These are phyloP conservation scores for Drosophila sp. DNA, from an alignment of 1,140 invertebrate species.

Conservation along the genomic window DNA sequence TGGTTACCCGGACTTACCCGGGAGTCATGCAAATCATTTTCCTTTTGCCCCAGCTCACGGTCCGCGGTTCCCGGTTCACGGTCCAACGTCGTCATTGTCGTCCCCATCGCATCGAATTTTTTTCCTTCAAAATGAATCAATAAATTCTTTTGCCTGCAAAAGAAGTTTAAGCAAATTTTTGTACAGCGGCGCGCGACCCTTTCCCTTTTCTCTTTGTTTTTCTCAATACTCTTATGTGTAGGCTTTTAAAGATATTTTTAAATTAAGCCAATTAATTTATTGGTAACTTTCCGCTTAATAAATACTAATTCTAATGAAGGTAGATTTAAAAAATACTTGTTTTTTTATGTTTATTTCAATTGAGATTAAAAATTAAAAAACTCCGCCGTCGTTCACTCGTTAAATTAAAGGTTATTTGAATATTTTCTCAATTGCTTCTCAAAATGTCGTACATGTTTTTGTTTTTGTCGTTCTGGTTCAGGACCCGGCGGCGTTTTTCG, in stretches of 20 bases:
- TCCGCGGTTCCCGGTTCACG: background rate
- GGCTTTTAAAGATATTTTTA: too few species aligned
- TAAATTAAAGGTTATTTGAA: slow-evolving; percentile 19
- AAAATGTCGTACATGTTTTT: slow-evolving; percentile 13
- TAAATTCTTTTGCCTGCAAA: slow-evolving; percentile 63
- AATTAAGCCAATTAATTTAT: too few species aligned
- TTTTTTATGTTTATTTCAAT: too few species aligned
- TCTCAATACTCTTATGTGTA: slow-evolving; percentile 2
- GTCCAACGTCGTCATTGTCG: slow-evolving; percentile 15
- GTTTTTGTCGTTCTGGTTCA: slow-evolving; percentile 24
- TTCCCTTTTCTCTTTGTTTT: background rate
- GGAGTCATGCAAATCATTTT: slow-evolving; percentile 70
- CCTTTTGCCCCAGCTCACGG: slow-evolving; percentile 10
- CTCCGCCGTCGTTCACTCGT: background rate
- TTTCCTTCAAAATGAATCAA: slow-evolving; percentile 60
- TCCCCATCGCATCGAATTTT: background rate
- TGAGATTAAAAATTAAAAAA: too few species aligned
- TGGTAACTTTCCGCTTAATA: too few species aligned
- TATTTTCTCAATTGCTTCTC: background rate
- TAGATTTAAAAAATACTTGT: too few species aligned
- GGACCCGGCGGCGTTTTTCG: slow-evolving; percentile 56
- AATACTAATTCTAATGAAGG: too few species aligned
- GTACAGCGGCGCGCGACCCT: background rate
- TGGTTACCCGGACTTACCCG: slow-evolving; percentile 11
- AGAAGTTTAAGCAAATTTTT: slow-evolving; percentile 53